Percentiles rank a stretch among this genome's conserved stretches.
Evolutionary conservation across 64 coral and sea anemone species (phyloP).

Genomic region (Pachyseris speciosa): DNA sequence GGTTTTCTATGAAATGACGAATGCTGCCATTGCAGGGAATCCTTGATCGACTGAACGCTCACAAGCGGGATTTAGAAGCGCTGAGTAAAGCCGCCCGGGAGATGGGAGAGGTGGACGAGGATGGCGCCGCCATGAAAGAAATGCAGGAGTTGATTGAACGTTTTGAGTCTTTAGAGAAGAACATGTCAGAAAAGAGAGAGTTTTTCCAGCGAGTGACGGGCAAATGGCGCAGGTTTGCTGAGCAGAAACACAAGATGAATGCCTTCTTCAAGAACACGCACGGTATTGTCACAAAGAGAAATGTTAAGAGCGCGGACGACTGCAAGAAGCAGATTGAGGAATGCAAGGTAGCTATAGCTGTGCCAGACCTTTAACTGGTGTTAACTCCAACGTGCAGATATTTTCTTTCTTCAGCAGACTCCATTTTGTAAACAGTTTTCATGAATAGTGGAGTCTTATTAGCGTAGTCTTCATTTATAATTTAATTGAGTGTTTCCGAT

Average conservation of each 20-base stretch:
- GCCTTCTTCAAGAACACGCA: constrained; percentile 88
- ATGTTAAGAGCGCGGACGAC: constrained; percentile 68
- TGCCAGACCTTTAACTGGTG: no score
- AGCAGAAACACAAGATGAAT: constrained; percentile 93
- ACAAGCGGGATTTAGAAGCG: constrained; percentile 87
- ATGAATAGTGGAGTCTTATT: no score
- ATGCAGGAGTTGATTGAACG: constrained; percentile 83
- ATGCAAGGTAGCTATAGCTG: constrained; percentile 54
- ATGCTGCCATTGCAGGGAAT: constrained; percentile 60
- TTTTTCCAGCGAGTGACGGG: constrained; percentile 74
- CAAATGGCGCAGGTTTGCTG: constrained; percentile 86
- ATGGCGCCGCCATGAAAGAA: constrained; percentile 72
- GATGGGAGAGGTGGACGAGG: constrained; percentile 86
- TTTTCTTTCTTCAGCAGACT: no score
- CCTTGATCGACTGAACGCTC: constrained; percentile 86
- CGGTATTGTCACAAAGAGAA: constrained; percentile 72
- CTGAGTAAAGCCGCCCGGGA: constrained; percentile 80
- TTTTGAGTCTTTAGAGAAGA: constrained; percentile 84
- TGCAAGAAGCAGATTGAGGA: constrained; percentile 94
- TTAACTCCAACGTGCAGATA: background rate
- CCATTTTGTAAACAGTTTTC: no score
- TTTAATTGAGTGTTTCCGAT: no score
- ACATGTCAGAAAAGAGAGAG: constrained; percentile 78
- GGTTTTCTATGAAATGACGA: background rate
- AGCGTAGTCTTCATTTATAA: no score